Base-by-base conservation (phyloP, 2,797 vertebrate genomes). In the Coranthus polyacanthus region DNA sequence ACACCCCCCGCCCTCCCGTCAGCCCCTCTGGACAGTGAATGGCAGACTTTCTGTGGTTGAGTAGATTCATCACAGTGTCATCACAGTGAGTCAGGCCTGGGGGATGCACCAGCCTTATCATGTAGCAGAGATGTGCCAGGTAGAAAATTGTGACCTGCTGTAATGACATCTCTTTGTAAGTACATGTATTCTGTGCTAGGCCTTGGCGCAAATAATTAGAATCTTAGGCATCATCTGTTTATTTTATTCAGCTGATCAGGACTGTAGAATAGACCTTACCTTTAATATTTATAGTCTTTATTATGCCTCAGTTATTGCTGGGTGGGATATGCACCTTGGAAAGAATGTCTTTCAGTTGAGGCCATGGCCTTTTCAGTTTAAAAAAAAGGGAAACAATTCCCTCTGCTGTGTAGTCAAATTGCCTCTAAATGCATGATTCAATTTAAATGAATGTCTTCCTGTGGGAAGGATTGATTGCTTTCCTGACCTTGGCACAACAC, bases 401-500 rank as follows among this genome's bases (percentile, higher is more conserved):
- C 0, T 10, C 49, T 9, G 12, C 46, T 49, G 15, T 17, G 11
- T 49, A 44, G 60, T 72, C 47, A 46, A 18, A 76, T 71, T 68
- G 42, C 52, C 44, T 21, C 57, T 55, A 62, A 76, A 75, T 60
- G 56, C 47, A 50, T 29, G 43, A 69, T 84, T 82, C 18, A 49
- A 21, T 74, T 75, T 60, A 43, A 60, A 79, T 59, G 2, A 68
- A 65, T 71, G 70, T 59, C 78, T 75, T 85, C 77, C 76, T 54
- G 49, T 61, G 58, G 63, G 70, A 71, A 36, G 58, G 76, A 84
- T 83, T 75, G 80, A 87, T 83, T 68, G 77, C 57, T 79, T 78
- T 79, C 80, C 68, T 78, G 64, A 77, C 79, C 60, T 65, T 71
- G 77, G 70, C 78, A 72, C 38, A 7, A 71, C 69, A 18, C 46